A percentile compares a stretch with the other conserved stretches of the same genome.
These are phyloP conservation scores for Zaprionus vittiger DNA, from an alignment of 1,140 invertebrate genomes.

Conservation along the genomic window DNA sequence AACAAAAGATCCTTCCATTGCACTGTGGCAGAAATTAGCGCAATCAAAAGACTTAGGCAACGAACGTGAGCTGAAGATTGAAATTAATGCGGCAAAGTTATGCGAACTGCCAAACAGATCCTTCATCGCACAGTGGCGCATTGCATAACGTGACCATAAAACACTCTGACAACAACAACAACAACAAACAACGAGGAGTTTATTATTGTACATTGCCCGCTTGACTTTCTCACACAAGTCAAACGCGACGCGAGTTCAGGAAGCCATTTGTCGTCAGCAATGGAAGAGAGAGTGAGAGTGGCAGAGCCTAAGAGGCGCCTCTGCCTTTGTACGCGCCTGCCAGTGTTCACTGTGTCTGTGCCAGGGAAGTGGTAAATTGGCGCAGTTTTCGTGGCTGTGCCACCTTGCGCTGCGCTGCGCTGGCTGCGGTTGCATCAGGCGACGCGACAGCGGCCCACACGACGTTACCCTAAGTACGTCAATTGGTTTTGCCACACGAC, in stretches of 20 bases:
- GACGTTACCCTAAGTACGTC: constrained; percentile 77
- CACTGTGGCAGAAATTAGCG: constrained; percentile 59
- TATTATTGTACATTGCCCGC: constrained; percentile 56
- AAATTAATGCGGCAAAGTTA: constrained; percentile 10
- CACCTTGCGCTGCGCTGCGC: constrained; percentile 46
- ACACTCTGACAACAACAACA: constrained; percentile 68
- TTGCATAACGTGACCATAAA: constrained; percentile 76
- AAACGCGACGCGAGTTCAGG: constrained; percentile 61
- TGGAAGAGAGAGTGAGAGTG: constrained; percentile 1
- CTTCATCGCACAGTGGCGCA: constrained; percentile 18
- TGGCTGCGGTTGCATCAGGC: constrained; percentile 54
- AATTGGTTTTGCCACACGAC: constrained; percentile 52
- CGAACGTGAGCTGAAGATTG: constrained; percentile 28
- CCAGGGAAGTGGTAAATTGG: constrained; percentile 75
- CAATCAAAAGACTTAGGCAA: constrained; percentile 61
- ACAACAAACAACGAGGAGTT: constrained; percentile 12
- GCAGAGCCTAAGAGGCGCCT: constrained; percentile 11
- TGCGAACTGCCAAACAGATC: constrained; percentile 10
- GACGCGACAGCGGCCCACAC: constrained; percentile 52
- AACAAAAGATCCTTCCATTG: neutral
- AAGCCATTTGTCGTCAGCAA: constrained; percentile 69
- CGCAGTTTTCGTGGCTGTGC: constrained; percentile 39
- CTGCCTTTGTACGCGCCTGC: constrained; percentile 1
- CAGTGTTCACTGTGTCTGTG: neutral
- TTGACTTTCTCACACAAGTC: constrained; percentile 80